Evolutionary conservation across 2,113 vertebrate species (phyloP).

Genomic region (Sisor rabdophorus): DNA sequence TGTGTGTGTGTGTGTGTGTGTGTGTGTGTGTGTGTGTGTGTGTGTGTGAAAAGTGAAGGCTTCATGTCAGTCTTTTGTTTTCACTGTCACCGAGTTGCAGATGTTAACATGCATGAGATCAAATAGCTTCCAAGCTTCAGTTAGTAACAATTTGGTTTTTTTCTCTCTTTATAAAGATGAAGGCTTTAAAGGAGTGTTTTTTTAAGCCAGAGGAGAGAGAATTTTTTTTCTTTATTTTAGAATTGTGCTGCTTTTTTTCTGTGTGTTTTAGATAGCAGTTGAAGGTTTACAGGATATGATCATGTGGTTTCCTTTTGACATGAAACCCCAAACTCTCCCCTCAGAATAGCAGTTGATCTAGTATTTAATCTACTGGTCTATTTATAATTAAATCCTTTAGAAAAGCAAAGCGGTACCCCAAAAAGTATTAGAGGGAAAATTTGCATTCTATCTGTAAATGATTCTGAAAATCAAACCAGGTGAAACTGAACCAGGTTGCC

Average conservation of each 20-base stretch:
- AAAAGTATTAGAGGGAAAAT: no score
- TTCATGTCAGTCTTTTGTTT: background rate
- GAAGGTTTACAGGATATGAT: constrained; percentile 15
- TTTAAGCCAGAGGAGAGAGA: background rate
- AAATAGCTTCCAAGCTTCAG: background rate
- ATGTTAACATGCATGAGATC: background rate
- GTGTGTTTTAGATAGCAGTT: background rate
- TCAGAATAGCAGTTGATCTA: no score
- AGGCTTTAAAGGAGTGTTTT: background rate
- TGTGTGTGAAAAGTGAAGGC: constrained; percentile 11
- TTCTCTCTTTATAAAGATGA: background rate
- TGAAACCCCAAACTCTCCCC: no score
- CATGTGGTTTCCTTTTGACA: background rate
- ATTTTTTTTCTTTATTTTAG: background rate
- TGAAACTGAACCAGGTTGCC: no score
- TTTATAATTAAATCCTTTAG: no score
- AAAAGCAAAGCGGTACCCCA: no score
- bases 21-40: constrained; percentile 33
- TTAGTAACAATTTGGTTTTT: background rate
- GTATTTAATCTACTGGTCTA: no score
- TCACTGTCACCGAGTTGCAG: background rate
- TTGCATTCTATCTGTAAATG: no score
- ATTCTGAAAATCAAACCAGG: no score
- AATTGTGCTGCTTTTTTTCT: constrained; percentile 4
- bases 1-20: no score